Evolutionary conservation across 2,113 vertebrate genomes (phyloP), one percentile per base, ranked within the genome.

Genomic region (Anarhynchus alexandrinus): DNA sequence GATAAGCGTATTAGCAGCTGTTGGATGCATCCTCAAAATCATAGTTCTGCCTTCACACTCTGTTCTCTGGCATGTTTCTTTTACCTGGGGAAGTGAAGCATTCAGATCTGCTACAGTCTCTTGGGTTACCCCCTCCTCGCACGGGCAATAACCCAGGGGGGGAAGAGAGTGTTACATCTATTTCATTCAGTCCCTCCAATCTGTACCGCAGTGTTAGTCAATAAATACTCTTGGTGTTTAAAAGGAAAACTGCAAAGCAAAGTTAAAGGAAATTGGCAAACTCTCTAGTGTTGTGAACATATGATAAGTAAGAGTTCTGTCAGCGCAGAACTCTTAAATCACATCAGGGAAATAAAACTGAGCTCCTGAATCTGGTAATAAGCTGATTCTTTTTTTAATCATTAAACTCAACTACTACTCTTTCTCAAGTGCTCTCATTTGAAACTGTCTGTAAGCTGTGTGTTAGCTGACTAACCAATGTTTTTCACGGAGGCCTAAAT

Each of bases 131-230:
- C 12, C 4, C 7, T 72, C 8, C 32, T 36, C 4, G 1, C 22
- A 32, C 34, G 32, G 36, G 10, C 34, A 40, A 17, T 45, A 84
- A 70, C 9, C 8, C 8, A 2, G 29, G 16, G n/a, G 0, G 9
- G 11, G 5, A 19, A 43, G 29, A 40, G 40, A n/a, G 27, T 4
- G 19, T 74, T 9, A 67, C 51, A 79, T 88, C 43, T 30, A 15
- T 73, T 80, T 86, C 8, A 16, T 72, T 52, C 11, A 32, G 40
- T 73, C 18, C 8, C 27, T 77, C 45, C 6, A 5, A 30, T 73
- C 20, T 73, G 13, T 45, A 57, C 1, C 5, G 29, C 26, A 34
- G 2, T 62, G 18, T 69, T 61, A 59, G 19, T 51, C 47, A 76
- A 26, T 64, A 55, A 54, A 55, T 77, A 21, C 18, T 27, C 42